A percentile compares a stretch with the other conserved stretches of the same genome.
Conservation (phyloP, 2,797 vertebrate genomes). For the Sylvia borin region DNA sequence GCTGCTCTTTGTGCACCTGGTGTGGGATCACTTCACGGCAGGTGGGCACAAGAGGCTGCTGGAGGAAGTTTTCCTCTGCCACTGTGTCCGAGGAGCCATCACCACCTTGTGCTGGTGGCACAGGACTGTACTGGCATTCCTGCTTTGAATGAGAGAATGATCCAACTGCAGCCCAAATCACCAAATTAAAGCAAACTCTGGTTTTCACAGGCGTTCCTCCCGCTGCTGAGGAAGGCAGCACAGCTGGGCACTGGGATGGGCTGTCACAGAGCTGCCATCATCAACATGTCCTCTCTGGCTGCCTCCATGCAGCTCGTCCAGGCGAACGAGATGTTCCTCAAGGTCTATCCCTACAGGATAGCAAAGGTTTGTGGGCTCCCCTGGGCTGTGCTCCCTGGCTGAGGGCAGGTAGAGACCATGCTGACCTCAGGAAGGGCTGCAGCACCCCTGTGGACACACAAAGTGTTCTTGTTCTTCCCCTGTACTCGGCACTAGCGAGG, state of each 20-base stretch:
- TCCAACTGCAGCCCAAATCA: not conserved
- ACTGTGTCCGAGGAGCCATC: not conserved
- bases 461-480: not conserved
- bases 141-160: not conserved
- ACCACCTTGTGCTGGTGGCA: not conserved
- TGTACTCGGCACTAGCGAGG: too few relatives aligned
- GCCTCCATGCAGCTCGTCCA: constrained; percentile 74
- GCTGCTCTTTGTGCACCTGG: not conserved
- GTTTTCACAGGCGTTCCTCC: constrained; percentile 51
- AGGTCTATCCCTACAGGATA: constrained; percentile 81
- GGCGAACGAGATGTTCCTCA: constrained; percentile 47
- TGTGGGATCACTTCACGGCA: not conserved
- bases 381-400: not conserved
- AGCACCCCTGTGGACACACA: not conserved
- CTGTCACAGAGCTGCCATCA: constrained; percentile 78
- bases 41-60: not conserved
- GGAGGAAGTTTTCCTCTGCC: not conserved
- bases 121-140: not conserved
- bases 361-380: constrained; percentile 75
- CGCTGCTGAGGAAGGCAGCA: constrained; percentile 78
- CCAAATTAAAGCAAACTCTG: not conserved
- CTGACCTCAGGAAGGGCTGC: not conserved
- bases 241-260: constrained; percentile 70
- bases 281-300: constrained; percentile 78
- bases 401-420: not conserved